Percentiles rank a stretch among this genome's conserved stretches.
phyloP scores from a whole-genome alignment of 2,797 vertebrate genomes.

The Eulemur coronatus region DNA sequence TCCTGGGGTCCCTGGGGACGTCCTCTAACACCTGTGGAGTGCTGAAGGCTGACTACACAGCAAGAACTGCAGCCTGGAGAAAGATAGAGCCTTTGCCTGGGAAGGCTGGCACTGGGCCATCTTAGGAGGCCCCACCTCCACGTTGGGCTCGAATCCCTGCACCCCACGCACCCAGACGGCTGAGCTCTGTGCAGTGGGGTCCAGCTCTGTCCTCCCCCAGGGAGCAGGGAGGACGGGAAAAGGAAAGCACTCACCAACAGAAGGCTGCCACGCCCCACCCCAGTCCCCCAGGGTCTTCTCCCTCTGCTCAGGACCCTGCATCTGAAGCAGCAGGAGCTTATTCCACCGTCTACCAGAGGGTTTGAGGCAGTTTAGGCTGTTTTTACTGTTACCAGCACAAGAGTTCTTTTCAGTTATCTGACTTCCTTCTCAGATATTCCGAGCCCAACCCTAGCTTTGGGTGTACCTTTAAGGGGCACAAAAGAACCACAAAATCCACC shows the following conservation, averaged over 20 bases:
- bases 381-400: not conserved
- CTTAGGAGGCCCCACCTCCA: too few relatives aligned
- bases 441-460: not conserved
- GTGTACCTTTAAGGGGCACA: not conserved
- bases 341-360: not conserved
- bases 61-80: not conserved
- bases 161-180: not conserved
- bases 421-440: too few relatives aligned
- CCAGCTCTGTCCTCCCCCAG: not conserved
- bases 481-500: not conserved
- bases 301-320: not conserved
- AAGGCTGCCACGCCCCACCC: not conserved
- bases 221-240: not conserved
- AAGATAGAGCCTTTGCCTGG: not conserved
- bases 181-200: not conserved
- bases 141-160: not conserved
- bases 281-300: not conserved
- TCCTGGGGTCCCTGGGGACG: not conserved
- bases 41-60: not conserved
- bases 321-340: not conserved
- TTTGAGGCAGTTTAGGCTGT: rapidly evolving
- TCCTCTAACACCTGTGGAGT: not conserved
- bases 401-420: not conserved
- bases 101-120: not conserved
- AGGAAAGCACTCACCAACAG: not conserved